phyloP scores from a whole-genome alignment of 2,797 vertebrate genomes.

The Bradypus variegatus region DNA sequence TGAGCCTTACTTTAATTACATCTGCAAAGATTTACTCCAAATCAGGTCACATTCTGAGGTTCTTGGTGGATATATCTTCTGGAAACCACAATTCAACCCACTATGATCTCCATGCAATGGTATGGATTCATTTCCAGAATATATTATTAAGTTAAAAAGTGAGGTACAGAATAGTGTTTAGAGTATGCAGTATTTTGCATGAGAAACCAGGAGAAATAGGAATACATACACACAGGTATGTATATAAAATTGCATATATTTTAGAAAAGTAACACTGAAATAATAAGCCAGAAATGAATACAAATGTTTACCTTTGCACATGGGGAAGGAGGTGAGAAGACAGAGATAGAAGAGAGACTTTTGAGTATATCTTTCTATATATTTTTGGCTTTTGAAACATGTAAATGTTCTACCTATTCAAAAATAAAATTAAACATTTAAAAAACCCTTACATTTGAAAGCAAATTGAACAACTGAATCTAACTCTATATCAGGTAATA shows the following conservation, averaged over 20 bases:
- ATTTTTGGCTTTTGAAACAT: constrained; percentile 31
- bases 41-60: constrained; percentile 3
- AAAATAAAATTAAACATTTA: constrained; percentile 19
- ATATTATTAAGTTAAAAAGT: neutral
- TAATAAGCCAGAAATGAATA: constrained; percentile 15
- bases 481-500: constrained; percentile 12
- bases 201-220: neutral
- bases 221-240: neutral
- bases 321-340: neutral
- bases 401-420: neutral
- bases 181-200: neutral
- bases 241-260: neutral
- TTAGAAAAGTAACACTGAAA: constrained; percentile 5
- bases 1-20: neutral
- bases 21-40: constrained; percentile 15
- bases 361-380: neutral
- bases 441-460: constrained; percentile 31
- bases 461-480: neutral
- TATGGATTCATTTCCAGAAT: constrained; percentile 27
- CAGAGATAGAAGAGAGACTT: neutral
- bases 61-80: neutral
- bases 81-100: neutral
- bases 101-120: neutral
- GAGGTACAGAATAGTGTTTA: neutral
- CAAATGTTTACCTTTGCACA: neutral